Evolutionary conservation across 1,140 invertebrate genomes (phyloP).

Genomic region (Plutomurus gul): DNA sequence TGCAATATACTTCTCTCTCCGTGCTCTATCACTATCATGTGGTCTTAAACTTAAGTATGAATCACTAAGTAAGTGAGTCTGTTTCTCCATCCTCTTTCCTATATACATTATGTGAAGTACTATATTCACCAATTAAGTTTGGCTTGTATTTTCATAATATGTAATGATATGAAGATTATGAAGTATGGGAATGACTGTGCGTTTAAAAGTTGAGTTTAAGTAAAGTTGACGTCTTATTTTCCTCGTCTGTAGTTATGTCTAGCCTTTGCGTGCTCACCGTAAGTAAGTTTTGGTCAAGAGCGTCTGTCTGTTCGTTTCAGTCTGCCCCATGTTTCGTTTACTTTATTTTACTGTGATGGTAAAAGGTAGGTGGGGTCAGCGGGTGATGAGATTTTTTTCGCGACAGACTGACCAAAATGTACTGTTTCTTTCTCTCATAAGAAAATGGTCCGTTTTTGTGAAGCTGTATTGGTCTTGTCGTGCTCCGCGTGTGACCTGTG

Average conservation of each 20-base stretch:
- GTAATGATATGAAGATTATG: not conserved
- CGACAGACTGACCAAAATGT: constrained; percentile 41
- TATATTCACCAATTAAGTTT: too few relatives aligned
- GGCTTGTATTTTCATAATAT: not conserved
- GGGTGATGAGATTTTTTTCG: constrained; percentile 43
- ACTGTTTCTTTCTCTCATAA: constrained; percentile 41
- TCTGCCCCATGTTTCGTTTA: too few relatives aligned
- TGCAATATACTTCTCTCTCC: too few relatives aligned
- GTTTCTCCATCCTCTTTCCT: not conserved
- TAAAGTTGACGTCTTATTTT: too few relatives aligned
- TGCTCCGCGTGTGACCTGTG: constrained; percentile 33
- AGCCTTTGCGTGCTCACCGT: not conserved
- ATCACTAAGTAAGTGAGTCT: constrained; percentile 3
- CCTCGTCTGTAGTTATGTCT: not conserved
- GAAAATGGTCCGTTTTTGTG: constrained; percentile 29
- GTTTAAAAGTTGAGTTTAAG: not conserved
- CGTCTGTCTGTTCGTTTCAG: too few relatives aligned
- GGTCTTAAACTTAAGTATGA: too few relatives aligned
- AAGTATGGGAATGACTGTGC: not conserved
- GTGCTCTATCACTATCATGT: too few relatives aligned
- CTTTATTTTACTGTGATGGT: too few relatives aligned
- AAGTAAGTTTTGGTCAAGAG: not conserved
- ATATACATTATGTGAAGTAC: too few relatives aligned
- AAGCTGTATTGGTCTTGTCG: constrained; percentile 4
- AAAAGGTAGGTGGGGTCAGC: constrained; percentile 32